phyloP scores from a whole-genome alignment of 2,797 vertebrate species.

The Ambastaia sidthimunki region DNA sequence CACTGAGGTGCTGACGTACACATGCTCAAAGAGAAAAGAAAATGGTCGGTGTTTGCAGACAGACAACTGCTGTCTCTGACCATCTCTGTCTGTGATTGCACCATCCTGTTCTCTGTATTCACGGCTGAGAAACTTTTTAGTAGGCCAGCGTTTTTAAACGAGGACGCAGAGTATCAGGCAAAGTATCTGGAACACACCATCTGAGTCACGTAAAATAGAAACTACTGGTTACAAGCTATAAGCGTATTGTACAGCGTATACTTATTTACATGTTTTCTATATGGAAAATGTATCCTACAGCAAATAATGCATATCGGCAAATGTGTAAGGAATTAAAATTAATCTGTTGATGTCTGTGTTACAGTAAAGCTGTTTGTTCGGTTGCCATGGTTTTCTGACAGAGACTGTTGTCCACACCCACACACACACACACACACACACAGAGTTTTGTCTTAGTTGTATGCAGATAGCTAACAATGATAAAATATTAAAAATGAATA shows the following conservation, averaged over 20 bases:
- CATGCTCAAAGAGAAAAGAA: conserved; percentile 10
- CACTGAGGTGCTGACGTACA: conserved; percentile 48
- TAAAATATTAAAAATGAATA: too few species aligned
- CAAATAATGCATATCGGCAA: background rate
- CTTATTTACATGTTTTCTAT: background rate
- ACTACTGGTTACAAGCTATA: background rate
- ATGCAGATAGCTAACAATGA: too few species aligned
- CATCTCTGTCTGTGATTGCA: background rate
- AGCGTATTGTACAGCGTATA: background rate
- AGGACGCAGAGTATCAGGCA: conserved; percentile 6
- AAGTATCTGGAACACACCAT: conserved; percentile 13
- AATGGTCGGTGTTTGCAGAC: conserved; percentile 21
- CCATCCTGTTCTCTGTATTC: conserved; percentile 12
- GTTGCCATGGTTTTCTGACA: background rate
- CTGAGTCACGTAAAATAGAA: conserved; percentile 1
- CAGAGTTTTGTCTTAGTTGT: too few species aligned
- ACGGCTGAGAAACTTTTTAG: conserved; percentile 41
- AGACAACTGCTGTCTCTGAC: background rate
- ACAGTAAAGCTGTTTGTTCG: background rate
- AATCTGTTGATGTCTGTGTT: background rate
- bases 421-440: too few species aligned
- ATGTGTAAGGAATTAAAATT: background rate
- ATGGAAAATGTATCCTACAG: background rate
- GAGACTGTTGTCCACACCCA: background rate
- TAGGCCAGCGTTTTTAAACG: conserved; percentile 25